A percentile compares a stretch with the other conserved stretches of the same genome.
Evolutionary conservation across 2,113 vertebrate genomes (phyloP).

Genomic region (Megalops atlanticus): DNA sequence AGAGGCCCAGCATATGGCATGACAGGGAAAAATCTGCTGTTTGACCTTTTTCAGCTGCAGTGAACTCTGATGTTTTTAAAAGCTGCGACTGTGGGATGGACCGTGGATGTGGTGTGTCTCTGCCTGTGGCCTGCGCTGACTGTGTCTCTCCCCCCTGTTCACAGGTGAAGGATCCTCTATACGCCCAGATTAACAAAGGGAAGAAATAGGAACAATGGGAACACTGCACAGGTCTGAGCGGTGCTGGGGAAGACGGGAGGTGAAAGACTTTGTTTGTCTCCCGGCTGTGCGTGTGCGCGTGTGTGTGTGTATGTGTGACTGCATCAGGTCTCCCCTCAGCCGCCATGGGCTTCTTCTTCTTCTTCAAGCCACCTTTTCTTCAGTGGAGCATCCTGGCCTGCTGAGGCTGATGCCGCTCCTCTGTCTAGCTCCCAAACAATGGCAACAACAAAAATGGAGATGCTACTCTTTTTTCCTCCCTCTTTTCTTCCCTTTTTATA

Average conservation of each 20-base stretch:
- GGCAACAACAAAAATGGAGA: neutral
- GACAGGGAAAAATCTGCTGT: neutral
- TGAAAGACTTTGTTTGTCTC: constrained; percentile 45
- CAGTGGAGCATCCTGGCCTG: constrained; percentile 28
- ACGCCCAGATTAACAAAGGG: constrained; percentile 94
- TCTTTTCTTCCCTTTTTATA: neutral
- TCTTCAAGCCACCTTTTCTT: constrained; percentile 22
- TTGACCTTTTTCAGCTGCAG: neutral
- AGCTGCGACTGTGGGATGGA: neutral
- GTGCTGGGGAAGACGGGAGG: constrained; percentile 63
- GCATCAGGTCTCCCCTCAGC: constrained; percentile 43
- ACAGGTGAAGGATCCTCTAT: constrained; percentile 91
- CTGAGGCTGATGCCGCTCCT: constrained; percentile 13
- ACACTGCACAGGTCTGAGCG: constrained; percentile 59
- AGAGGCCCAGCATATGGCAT: neutral
- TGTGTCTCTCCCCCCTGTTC: neutral
- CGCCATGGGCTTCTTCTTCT: constrained; percentile 31
- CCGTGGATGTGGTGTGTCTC: constrained; percentile 39
- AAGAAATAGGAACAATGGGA: constrained; percentile 78
- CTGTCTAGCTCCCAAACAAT: neutral
- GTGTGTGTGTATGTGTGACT: constrained; percentile 4
- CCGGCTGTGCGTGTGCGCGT: constrained; percentile 34
- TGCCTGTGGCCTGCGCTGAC: constrained; percentile 50
- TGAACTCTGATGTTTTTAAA: neutral
- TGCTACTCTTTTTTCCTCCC: constrained; percentile 14